phyloP scores from a whole-genome alignment of 2,888 invertebrate species.

The Venusia cambrica region DNA sequence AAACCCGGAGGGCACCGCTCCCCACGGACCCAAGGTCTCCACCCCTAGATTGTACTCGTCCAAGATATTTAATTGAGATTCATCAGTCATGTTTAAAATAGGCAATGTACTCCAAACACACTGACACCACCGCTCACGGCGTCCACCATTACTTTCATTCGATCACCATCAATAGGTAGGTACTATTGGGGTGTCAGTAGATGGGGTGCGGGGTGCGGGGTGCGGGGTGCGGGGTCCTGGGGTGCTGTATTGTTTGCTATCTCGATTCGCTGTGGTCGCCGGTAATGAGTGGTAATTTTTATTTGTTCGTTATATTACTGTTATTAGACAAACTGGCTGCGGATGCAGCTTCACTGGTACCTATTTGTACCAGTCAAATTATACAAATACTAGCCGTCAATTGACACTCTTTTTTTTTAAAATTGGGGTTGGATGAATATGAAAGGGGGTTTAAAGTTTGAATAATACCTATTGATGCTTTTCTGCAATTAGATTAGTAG shows the following conservation, averaged over 20 bases:
- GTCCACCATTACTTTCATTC: conserved; percentile 9
- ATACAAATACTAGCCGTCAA: too few relatives aligned
- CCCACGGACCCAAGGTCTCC: too few relatives aligned
- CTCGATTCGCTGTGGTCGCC: conserved; percentile 13
- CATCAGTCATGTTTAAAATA: too few relatives aligned
- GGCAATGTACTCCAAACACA: conserved; percentile 5
- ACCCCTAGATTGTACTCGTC: too few relatives aligned
- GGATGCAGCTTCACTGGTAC: too few relatives aligned
- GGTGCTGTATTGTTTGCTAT: conserved; percentile 7
- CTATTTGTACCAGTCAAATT: too few relatives aligned
- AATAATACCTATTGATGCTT: background rate
- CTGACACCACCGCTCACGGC: background rate
- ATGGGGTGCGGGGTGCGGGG: conserved; percentile 10
- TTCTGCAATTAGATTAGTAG: too few relatives aligned
- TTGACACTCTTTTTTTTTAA: too few relatives aligned
- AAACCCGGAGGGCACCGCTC: too few relatives aligned
- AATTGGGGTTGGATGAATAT: too few relatives aligned
- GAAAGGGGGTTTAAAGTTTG: too few relatives aligned
- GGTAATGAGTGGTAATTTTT: conserved; percentile 12
- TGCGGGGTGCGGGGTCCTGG: conserved; percentile 1
- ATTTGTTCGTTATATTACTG: conserved; percentile 8
- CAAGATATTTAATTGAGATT: too few relatives aligned
- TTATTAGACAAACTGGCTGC: background rate
- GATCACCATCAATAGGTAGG: conserved; percentile 32
- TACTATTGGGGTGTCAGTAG: background rate